Percentiles rank a stretch among this genome's conserved stretches.
Conservation (phyloP, 2,797 vertebrate genomes). For the Tauraco hartlaubi region DNA sequence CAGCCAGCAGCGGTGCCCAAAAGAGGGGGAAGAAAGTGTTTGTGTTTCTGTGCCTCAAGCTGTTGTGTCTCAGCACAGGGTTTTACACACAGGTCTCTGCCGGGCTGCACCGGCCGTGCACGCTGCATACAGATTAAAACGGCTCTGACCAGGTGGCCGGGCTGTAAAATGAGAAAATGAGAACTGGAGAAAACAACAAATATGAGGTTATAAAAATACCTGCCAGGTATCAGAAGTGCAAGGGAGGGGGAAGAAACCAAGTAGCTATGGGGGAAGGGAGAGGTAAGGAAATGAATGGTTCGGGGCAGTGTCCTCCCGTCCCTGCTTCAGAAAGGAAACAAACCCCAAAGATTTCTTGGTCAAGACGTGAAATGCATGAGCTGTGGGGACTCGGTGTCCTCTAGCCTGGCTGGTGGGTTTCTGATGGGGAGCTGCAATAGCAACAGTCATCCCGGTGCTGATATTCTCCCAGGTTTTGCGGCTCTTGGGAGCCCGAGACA, state of each 20-base stretch:
- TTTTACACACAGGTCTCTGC: not conserved
- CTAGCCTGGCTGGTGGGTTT: not conserved
- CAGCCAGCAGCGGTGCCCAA: not conserved
- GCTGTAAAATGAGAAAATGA: not conserved
- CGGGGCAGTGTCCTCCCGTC: not conserved
- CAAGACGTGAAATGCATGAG: accelerated
- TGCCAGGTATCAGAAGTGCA: not conserved
- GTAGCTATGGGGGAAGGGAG: not conserved
- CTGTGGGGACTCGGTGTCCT: not conserved
- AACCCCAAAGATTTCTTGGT: not conserved
- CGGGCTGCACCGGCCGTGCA: not conserved
- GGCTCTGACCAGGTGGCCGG: not conserved
- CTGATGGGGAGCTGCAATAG: not conserved
- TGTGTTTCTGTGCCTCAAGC: not conserved
- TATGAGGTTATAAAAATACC: not conserved
- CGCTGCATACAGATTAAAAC: not conserved
- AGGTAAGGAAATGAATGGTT: not conserved
- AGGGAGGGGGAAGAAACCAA: not conserved
- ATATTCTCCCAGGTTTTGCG: not conserved
- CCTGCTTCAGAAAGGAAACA: not conserved
- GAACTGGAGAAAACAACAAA: not conserved
- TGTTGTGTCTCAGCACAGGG: not conserved
- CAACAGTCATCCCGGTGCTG: not conserved
- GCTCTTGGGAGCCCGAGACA: not conserved
- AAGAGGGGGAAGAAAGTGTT: not conserved